Base-by-base conservation (phyloP, 2,888 invertebrate species). In the Temnothorax ravouxi region DNA sequence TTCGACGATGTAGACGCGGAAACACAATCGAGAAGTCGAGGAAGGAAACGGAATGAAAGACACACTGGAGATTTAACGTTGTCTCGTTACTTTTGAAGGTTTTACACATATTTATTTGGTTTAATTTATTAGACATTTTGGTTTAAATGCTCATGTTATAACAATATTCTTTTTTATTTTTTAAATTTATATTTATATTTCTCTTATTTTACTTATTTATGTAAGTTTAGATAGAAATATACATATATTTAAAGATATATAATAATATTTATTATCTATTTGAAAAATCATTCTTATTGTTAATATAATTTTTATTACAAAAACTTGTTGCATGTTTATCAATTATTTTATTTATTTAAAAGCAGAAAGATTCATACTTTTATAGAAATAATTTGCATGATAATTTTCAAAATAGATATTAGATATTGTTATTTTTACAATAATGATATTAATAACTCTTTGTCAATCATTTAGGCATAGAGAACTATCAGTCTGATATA, bases 1-100 rank as follows among this genome's bases (percentile, higher is more conserved):
- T 47, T 50, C 6, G 59, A 61, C 38, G 38, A 8, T n/a, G 15
- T 34, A 75, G 4, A 21, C 21, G 4, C 3, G 29, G 52, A 47
- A 38, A 71, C 34, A 38, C 18, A 61, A 13, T 38, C 47, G 38
- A 71, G 41, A 47, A 79, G 21, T 69, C 71, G 38, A n/a, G 34
- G 13, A 44, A 34, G 21, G 38, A 59, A 47, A 47, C 29, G 11
- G 34, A 56, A 72, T 44, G 56, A 38, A 34, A 50, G 61, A 75
- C 62, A 64, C 52, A 41, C 77, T 82, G 64, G 18, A 62, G 29
- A 82, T 64, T 82, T 76, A 34, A 62, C 29, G 11, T 81, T 61
- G 21, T 74, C 64, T 21, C 44, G 25, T 76, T 82, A 64, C 54
- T 21, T 62, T 61, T 44, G 15, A 82, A 81, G 59, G 79, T 71